Evolutionary conservation across 35 echinoderm and acorn worm species (phyloP).

Genomic region (Heliocidaris tuberculata): DNA sequence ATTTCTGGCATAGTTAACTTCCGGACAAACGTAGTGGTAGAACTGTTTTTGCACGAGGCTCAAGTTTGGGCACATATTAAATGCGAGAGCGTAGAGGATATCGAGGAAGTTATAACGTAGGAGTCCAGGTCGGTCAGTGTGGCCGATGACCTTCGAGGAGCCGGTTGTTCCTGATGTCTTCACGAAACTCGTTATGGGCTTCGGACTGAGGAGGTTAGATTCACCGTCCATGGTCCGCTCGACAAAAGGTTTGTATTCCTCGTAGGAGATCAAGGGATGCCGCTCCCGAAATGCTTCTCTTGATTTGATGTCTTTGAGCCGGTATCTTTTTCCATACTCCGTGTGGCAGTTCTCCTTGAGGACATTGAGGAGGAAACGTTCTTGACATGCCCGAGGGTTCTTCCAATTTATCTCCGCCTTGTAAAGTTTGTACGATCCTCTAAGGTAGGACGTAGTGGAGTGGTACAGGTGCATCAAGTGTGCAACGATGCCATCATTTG

Average conservation of each 20-base stretch:
- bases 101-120: not conserved
- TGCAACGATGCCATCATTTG: too few relatives aligned
- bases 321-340: slow-evolving; percentile 34
- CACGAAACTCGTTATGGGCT: not conserved
- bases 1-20: not conserved
- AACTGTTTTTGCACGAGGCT: not conserved
- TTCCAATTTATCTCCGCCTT: not conserved
- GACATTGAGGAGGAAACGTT: slow-evolving; percentile 42
- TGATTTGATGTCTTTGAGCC: slow-evolving; percentile 35
- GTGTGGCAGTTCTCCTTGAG: slow-evolving; percentile 33
- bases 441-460: not conserved
- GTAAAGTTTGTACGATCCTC: not conserved
- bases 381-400: slow-evolving; percentile 26
- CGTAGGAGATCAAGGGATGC: slow-evolving; percentile 53
- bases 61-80: not conserved
- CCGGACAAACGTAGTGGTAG: not conserved
- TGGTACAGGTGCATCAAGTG: too few relatives aligned
- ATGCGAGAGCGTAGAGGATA: not conserved
- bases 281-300: slow-evolving; percentile 26
- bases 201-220: slow-evolving; percentile 40
- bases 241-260: slow-evolving; percentile 48
- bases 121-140: not conserved
- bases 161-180: slow-evolving; percentile 62
- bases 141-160: slow-evolving; percentile 31
- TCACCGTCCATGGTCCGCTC: slow-evolving; percentile 50